A percentile compares a stretch with the other conserved stretches of the same genome.
These are phyloP conservation scores for Catocala nupta DNA, from an alignment of 2,888 invertebrate species.

Conservation along the genomic window DNA sequence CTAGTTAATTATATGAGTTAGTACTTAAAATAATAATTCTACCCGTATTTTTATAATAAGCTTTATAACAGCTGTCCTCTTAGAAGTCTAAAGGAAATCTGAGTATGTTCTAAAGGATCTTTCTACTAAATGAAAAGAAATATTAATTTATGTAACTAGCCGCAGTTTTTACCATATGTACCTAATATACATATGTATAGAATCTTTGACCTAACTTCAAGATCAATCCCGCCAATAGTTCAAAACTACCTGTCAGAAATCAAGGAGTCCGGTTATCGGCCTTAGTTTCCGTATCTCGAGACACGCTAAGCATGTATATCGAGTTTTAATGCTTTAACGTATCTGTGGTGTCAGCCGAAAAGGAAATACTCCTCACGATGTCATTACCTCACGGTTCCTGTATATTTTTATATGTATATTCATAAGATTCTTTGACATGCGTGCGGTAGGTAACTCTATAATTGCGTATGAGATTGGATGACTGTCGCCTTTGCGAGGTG, in stretches of 20 bases:
- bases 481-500: constrained; percentile 26
- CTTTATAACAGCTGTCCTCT: no score
- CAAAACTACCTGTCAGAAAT: constrained; percentile 18
- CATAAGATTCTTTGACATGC: constrained; percentile 43
- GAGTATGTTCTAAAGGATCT: no score
- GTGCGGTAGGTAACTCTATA: constrained; percentile 50
- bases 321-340: constrained; percentile 37
- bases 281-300: constrained; percentile 28
- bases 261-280: constrained; percentile 30
- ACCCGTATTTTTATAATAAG: no score
- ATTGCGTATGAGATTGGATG: constrained; percentile 33
- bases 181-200: no score
- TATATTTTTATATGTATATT: constrained; percentile 45
- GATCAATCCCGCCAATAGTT: no score
- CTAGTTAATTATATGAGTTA: no score
- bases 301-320: constrained; percentile 27
- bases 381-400: constrained; percentile 38
- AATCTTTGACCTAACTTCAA: no score
- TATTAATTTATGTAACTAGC: no score
- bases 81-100: no score
- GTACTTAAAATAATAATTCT: no score
- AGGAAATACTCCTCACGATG: constrained; percentile 44
- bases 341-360: constrained; percentile 32
- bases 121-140: no score
- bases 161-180: no score